Conservation (phyloP, 1,140 invertebrate genomes). For the Trypoxylus dichotomus region DNA sequence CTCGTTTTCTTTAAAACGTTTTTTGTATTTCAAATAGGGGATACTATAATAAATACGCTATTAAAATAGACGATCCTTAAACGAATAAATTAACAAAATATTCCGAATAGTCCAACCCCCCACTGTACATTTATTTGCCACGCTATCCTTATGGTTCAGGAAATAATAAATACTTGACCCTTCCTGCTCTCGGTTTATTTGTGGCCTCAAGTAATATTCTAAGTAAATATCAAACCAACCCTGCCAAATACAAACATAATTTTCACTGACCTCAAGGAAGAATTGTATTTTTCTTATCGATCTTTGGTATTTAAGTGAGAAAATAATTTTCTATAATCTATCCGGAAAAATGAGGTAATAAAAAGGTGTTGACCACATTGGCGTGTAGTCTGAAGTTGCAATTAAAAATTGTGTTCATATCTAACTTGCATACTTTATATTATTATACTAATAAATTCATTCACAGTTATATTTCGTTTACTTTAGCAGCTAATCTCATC, state of each 20-base stretch:
- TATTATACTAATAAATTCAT: too few species aligned
- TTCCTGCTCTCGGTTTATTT: constrained; percentile 27
- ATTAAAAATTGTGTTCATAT: too few species aligned
- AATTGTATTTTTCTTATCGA: background rate
- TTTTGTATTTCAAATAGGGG: background rate
- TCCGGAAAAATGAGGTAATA: too few species aligned
- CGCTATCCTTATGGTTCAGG: constrained; percentile 7
- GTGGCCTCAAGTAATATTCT: constrained; percentile 13
- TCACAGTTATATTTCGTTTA: too few species aligned
- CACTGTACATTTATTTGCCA: background rate
- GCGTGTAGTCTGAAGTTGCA: too few species aligned
- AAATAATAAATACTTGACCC: constrained; percentile 31
- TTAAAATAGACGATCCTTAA: background rate
- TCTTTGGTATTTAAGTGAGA: background rate
- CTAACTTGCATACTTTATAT: too few species aligned
- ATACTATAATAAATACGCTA: background rate
- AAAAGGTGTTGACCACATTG: too few species aligned
- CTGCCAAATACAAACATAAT: background rate
- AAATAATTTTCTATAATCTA: too few species aligned
- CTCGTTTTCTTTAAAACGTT: constrained; percentile 10
- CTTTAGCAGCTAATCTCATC: too few species aligned
- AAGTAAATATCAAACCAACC: background rate
- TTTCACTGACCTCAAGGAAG: background rate
- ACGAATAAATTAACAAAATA: background rate
- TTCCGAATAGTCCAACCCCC: too few species aligned